phyloP scores from a whole-genome alignment of 2,888 invertebrate genomes.

The Andrena flavipes region DNA sequence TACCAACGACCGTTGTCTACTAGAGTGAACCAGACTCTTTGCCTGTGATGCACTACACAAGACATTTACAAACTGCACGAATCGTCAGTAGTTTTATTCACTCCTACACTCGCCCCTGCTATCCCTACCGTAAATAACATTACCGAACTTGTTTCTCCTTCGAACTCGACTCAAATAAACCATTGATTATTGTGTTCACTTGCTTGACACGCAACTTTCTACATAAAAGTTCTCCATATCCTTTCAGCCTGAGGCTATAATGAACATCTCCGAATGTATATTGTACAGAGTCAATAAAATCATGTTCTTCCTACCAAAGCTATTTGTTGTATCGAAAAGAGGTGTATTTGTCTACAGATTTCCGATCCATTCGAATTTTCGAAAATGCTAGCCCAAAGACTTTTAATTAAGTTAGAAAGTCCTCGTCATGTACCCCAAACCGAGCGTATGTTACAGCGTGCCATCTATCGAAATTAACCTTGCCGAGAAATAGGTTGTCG shows the following conservation, averaged over 20 bases:
- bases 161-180: conserved; percentile 25
- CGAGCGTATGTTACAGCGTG: too few species aligned
- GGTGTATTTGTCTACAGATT: conserved; percentile 14
- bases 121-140: neutral
- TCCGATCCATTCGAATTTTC: neutral
- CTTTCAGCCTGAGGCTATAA: neutral
- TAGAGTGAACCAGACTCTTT: neutral
- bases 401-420: too few species aligned
- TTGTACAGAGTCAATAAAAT: conserved; percentile 12
- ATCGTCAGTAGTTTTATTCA: neutral
- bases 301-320: conserved; percentile 1
- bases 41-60: neutral
- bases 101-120: neutral
- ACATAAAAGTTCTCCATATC: neutral
- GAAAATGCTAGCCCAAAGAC: too few species aligned
- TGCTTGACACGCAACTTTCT: too few species aligned
- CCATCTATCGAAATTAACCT: too few species aligned
- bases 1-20: neutral
- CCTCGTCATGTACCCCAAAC: too few species aligned
- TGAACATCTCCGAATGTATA: neutral
- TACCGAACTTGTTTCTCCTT: neutral
- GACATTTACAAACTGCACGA: neutral
- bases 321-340: neutral
- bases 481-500: too few species aligned
- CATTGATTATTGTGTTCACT: neutral